Evolutionary conservation across 2,888 invertebrate species (phyloP), one percentile per base, ranked within the genome.

Genomic region (Torymus auratus): DNA sequence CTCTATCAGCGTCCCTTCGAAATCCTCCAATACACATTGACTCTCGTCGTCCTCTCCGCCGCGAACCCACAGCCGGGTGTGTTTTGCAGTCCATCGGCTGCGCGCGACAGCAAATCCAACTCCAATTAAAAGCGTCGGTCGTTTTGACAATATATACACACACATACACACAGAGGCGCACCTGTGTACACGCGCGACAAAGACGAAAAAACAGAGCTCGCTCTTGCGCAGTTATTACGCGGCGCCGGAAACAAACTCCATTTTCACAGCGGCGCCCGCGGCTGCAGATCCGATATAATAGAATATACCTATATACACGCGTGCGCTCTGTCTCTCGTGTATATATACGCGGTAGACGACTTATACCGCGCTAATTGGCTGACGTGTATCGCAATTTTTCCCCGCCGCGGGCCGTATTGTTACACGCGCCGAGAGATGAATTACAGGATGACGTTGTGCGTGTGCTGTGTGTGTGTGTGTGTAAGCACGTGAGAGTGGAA

Each of bases 51-150:
- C 7, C 41, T 41, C 41, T 5, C 41, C 7, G 1, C 20, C 20
- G 20, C 20, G 20, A 20, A 20, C 41, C 7, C 41, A 28, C 28
- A 28, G 28, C 7, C 28, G 41, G 41, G 41, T 7, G 7, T 41
- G 41, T 41, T 41, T 41, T 41, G 41, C 41, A 41, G 41, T 15
- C 7, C 15, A 58, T 58, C 58, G 15, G n/a, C n/a, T 58, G 15
- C 58, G 15, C 58, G 15, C 15, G 58, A 7, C n/a, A 58, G 58
- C n/a, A 15, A 15, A 58, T 14, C 41, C 41, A 41, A 58, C n/a
- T 58, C n/a, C 15, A 58, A 58, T 67, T 65, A 60, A 73, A 71
- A 61, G 68, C 62, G 67, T 65, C 61, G 82, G 71, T 71, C 70
- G 41, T 41, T 41, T 41, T 23, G n/a, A 64, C 41, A 50, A 10